Conservation (phyloP, 2,113 vertebrate species). For the Campylomormyrus tamandua region DNA sequence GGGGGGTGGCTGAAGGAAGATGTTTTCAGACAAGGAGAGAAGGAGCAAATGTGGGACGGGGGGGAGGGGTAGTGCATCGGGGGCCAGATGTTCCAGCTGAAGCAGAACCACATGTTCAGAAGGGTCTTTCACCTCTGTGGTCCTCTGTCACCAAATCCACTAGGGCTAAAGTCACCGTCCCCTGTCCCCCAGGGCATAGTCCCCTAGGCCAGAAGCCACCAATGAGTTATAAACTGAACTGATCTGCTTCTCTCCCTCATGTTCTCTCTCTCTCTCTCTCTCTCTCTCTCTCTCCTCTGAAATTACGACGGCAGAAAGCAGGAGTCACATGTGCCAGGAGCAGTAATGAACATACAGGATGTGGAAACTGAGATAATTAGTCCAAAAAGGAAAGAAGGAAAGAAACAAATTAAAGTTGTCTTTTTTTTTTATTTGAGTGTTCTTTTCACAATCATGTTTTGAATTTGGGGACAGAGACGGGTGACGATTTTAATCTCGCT, state of each 20-base stretch:
- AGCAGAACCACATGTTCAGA: background rate
- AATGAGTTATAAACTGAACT: slow-evolving; percentile 30
- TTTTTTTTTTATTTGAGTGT: slow-evolving; percentile 67
- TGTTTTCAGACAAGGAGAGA: background rate
- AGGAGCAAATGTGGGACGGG: background rate
- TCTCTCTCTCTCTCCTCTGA: slow-evolving; percentile 44
- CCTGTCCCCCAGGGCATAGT: background rate
- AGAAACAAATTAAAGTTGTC: slow-evolving; percentile 55
- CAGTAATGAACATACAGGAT: slow-evolving; percentile 72
- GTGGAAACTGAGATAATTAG: slow-evolving; percentile 64
- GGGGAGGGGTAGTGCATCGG: background rate
- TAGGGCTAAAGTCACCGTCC: background rate
- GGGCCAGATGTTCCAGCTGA: background rate
- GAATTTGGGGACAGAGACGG: slow-evolving; percentile 54
- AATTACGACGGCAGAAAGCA: slow-evolving; percentile 69
- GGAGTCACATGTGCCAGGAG: slow-evolving; percentile 64
- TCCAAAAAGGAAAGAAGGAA: slow-evolving; percentile 43
- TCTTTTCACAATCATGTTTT: slow-evolving; percentile 58
- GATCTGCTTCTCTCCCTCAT: slow-evolving; percentile 20
- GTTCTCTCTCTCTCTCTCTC: slow-evolving; percentile 15
- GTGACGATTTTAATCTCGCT: slow-evolving; percentile 49
- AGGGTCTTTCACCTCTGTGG: background rate
- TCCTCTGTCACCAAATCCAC: background rate
- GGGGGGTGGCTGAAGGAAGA: background rate
- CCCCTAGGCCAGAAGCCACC: slow-evolving; percentile 37